phyloP scores from a whole-genome alignment of 1,140 invertebrate species.

The Tetraneura akinire region DNA sequence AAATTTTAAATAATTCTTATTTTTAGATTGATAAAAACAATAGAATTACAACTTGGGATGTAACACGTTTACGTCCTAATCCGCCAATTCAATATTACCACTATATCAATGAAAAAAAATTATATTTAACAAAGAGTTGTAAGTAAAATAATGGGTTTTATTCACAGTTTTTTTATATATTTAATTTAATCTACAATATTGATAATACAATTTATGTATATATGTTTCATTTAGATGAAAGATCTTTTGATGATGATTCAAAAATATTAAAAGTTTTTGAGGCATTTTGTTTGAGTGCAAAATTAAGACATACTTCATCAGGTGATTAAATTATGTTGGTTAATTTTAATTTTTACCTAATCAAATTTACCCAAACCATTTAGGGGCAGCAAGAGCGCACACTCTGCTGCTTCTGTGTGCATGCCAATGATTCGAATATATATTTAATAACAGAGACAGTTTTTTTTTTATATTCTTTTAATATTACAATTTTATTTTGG shows the following conservation, averaged over 20 bases:
- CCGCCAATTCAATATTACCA: conserved; percentile 41
- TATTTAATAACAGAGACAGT: no score
- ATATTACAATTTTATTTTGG: no score
- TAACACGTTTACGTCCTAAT: conserved; percentile 11
- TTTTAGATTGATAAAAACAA: conserved; percentile 22
- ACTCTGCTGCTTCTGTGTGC: no score
- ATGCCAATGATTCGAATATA: no score
- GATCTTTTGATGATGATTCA: conserved; percentile 44
- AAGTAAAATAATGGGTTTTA: background rate
- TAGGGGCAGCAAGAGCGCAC: no score
- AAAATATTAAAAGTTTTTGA: conserved; percentile 40
- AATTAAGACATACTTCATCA: conserved; percentile 21
- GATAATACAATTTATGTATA: background rate
- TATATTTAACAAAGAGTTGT: background rate
- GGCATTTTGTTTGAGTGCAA: conserved; percentile 42
- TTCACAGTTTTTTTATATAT: no score
- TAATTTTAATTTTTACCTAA: no score
- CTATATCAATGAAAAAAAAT: conserved; percentile 28
- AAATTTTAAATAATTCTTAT: background rate
- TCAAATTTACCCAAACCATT: no score
- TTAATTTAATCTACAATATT: no score
- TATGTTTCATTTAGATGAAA: conserved; percentile 8
- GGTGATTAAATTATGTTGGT: background rate
- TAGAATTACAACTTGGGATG: conserved; percentile 12
- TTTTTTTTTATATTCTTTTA: no score